Evolutionary conservation across 2,797 vertebrate species (phyloP).

Genomic region (Dryobates pubescens): DNA sequence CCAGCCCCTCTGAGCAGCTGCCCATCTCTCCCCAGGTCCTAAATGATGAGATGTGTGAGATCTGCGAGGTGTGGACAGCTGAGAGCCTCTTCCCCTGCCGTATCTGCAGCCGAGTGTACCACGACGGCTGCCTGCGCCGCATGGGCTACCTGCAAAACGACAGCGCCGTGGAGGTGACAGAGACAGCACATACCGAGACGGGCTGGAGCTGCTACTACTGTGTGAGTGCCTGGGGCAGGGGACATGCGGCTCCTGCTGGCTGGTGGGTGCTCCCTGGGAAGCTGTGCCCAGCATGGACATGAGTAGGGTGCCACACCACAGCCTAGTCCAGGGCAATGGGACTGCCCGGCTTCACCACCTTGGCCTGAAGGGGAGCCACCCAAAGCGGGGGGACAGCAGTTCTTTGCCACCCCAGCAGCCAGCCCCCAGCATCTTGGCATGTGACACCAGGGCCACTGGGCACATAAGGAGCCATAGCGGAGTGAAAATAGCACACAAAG

Average conservation of each 20-base stretch:
- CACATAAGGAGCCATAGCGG: background rate
- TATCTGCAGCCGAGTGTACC: slow-evolving; percentile 91
- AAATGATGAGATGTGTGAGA: slow-evolving; percentile 93
- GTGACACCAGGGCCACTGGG: rapidly evolving
- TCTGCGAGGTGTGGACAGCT: slow-evolving; percentile 97
- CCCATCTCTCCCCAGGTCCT: slow-evolving; percentile 76
- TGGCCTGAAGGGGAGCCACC: background rate
- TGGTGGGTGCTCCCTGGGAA: background rate
- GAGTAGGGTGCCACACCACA: background rate
- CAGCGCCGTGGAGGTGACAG: slow-evolving; percentile 85
- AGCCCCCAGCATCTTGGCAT: background rate
- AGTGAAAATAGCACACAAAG: background rate
- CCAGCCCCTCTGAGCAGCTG: background rate
- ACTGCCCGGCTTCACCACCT: background rate
- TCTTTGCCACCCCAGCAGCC: background rate
- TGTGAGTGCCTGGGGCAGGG: slow-evolving; percentile 76
- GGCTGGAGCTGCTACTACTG: slow-evolving; percentile 99
- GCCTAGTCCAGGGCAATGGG: rapidly evolving
- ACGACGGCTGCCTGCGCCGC: slow-evolving; percentile 93
- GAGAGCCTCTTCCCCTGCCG: slow-evolving; percentile 94
- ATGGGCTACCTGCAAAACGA: slow-evolving; percentile 89
- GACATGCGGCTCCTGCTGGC: background rate
- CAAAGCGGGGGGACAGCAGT: background rate
- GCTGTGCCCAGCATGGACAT: rapidly evolving
- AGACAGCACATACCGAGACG: slow-evolving; percentile 87